phyloP scores from a whole-genome alignment of 2,113 vertebrate species.

The Xerus inauris region DNA sequence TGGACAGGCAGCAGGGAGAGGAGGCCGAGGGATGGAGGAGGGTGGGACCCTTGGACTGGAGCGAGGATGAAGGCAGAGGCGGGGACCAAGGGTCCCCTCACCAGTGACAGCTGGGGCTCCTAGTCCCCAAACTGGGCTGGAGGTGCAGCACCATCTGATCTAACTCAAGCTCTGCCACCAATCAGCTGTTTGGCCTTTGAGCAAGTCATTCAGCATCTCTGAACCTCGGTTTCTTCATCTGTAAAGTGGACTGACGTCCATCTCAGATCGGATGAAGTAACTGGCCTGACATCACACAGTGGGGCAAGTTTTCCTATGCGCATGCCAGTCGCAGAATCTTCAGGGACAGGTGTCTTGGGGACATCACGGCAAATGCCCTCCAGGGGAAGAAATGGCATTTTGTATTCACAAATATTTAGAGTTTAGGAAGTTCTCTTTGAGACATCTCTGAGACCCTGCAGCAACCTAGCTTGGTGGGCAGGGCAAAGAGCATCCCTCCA shows the following conservation, averaged over 20 bases:
- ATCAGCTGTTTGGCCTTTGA: background rate
- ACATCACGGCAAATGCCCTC: too few relatives aligned
- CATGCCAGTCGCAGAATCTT: fast-evolving
- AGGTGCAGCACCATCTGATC: background rate
- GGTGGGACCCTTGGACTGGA: background rate
- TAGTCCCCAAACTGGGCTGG: fast-evolving
- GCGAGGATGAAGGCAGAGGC: background rate
- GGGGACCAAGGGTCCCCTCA: too few relatives aligned
- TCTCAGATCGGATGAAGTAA: background rate
- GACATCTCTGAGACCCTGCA: background rate
- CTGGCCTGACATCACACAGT: background rate
- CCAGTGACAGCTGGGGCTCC: background rate
- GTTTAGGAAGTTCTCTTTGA: background rate
- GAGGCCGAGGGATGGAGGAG: background rate
- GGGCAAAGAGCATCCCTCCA: background rate
- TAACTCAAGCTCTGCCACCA: background rate
- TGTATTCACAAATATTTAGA: background rate
- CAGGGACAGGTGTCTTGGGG: background rate
- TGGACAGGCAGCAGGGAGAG: background rate
- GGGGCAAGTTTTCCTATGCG: background rate
- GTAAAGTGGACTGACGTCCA: background rate
- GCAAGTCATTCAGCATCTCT: background rate
- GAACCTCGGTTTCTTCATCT: background rate
- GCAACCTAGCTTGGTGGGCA: background rate
- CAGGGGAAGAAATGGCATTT: background rate